Percentiles rank a stretch among this genome's conserved stretches.
Evolutionary conservation across 2,797 vertebrate genomes (phyloP).

Genomic region (Mormyrus proboscirostris): DNA sequence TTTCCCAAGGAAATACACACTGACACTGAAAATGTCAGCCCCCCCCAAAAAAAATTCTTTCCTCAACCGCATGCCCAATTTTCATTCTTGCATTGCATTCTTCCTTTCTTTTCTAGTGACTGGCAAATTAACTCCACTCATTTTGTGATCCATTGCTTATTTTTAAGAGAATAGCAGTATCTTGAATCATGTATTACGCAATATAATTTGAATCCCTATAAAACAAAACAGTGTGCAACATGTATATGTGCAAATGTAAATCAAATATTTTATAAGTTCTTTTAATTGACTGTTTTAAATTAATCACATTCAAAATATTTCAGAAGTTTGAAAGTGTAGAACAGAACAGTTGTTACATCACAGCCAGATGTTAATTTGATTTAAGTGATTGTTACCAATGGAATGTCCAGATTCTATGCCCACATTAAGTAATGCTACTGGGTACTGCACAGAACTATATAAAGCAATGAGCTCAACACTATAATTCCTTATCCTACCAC

Average conservation of each 20-base stretch:
- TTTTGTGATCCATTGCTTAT: neutral
- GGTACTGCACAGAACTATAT: neutral
- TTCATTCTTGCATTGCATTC: neutral
- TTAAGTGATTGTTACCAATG: neutral
- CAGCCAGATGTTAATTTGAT: neutral
- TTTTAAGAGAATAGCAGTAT: neutral
- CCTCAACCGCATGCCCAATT: neutral
- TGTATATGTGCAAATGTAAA: neutral
- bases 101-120: neutral
- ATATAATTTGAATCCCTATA: neutral
- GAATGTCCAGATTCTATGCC: neutral
- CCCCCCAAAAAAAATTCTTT: neutral
- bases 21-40: neutral
- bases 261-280: neutral
- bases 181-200: neutral
- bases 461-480: neutral
- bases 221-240: neutral
- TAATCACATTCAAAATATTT: neutral
- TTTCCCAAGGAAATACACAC: neutral
- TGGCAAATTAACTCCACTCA: neutral
- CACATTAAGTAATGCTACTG: neutral
- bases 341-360: neutral
- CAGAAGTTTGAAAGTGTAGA: neutral
- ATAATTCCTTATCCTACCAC: neutral
- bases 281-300: neutral